These are phyloP conservation scores for Bellardia bayeri DNA, from an alignment of 2,888 invertebrate genomes.

Conservation along the genomic window DNA sequence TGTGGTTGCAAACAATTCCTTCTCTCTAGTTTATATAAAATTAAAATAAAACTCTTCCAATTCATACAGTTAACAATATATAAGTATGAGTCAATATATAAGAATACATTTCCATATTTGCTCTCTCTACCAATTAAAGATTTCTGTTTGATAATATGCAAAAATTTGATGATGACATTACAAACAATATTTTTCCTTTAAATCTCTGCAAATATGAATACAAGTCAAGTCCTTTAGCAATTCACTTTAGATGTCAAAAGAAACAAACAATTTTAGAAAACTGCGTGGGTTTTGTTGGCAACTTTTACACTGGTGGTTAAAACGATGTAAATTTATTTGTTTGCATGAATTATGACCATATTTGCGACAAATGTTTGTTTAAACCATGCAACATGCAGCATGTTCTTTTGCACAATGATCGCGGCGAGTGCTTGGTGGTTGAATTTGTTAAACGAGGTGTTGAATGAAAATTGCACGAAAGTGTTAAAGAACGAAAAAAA, in stretches of 20 bases:
- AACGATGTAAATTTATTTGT: slow-evolving; percentile 79
- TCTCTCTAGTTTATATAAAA: too few relatives aligned
- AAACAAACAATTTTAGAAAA: slow-evolving; percentile 43
- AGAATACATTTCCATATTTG: background rate
- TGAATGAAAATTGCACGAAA: slow-evolving; percentile 65
- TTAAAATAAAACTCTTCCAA: too few relatives aligned
- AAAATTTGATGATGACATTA: slow-evolving; percentile 47
- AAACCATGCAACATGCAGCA: slow-evolving; percentile 22
- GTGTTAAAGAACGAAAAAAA: slow-evolving; percentile 49
- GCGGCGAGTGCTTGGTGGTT: slow-evolving; percentile 31
- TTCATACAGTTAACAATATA: too few relatives aligned
- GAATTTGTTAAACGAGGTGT: slow-evolving; percentile 62
- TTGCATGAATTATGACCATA: slow-evolving; percentile 83
- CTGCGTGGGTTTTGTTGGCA: slow-evolving; percentile 65
- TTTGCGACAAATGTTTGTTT: slow-evolving; percentile 79
- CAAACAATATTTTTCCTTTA: slow-evolving; percentile 13
- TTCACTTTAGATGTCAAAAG: slow-evolving; percentile 62
- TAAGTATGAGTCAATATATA: too few relatives aligned
- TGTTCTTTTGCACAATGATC: slow-evolving; percentile 29
- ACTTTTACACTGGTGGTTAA: slow-evolving; percentile 42
- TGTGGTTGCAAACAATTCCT: too few relatives aligned
- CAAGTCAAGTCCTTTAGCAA: slow-evolving; percentile 64
- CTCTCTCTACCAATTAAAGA: background rate
- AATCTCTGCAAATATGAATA: slow-evolving; percentile 4
- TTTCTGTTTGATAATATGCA: slow-evolving; percentile 1